A percentile compares a stretch with the other conserved stretches of the same genome.
Evolutionary conservation across 1,140 invertebrate genomes (phyloP).

Genomic region (Oreohelix idahoensis): DNA sequence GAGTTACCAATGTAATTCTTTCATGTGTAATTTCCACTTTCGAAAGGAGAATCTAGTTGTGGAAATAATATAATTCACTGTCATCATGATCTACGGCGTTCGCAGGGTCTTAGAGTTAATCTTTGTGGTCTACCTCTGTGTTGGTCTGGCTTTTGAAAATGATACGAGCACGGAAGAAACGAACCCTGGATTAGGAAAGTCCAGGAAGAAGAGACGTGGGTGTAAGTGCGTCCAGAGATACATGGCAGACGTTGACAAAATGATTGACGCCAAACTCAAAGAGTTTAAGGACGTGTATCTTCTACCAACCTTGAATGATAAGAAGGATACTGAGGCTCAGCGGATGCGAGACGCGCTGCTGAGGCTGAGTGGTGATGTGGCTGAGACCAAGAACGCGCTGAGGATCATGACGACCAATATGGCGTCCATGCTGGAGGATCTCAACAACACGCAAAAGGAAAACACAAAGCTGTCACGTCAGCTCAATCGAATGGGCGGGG

Average conservation of each 20-base stretch:
- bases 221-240: constrained; percentile 35
- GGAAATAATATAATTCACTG: neutral
- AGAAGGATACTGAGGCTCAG: constrained; percentile 7
- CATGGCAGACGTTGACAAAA: constrained; percentile 17
- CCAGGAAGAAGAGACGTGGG: constrained; percentile 13
- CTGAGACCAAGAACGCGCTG: constrained; percentile 31
- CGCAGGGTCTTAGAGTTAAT: neutral
- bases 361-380: constrained; percentile 28
- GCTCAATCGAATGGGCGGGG: constrained; percentile 4
- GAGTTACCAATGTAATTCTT: neutral
- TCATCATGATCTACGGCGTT: neutral
- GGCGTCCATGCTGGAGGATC: constrained; percentile 25
- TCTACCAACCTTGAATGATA: neutral
- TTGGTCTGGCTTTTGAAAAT: neutral
- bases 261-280: constrained; percentile 36
- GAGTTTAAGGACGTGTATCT: constrained; percentile 30
- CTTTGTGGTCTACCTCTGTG: constrained; percentile 4
- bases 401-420: constrained; percentile 24
- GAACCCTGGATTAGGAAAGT: neutral
- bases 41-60: neutral
- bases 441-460: constrained; percentile 23
- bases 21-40: neutral
- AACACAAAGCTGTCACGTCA: neutral
- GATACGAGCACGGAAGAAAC: neutral
- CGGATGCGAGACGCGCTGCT: constrained; percentile 27